These are phyloP conservation scores for Carlito syrichta DNA, from an alignment of 2,113 vertebrate species.

Conservation along the genomic window DNA sequence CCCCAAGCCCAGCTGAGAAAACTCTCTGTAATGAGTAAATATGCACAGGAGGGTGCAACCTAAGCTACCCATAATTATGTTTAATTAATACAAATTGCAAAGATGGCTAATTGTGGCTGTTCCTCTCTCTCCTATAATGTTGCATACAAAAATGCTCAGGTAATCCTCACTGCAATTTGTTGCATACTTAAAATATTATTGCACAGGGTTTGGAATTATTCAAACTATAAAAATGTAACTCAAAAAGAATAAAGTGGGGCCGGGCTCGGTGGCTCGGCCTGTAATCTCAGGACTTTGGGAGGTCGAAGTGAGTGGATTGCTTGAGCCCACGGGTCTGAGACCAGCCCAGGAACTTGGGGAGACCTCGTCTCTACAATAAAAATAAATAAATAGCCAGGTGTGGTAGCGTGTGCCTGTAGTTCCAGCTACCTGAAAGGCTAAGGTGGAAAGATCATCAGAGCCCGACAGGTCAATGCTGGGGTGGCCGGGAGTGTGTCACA, in stretches of 20 bases:
- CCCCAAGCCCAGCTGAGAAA: background rate
- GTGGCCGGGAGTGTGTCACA: too few relatives aligned
- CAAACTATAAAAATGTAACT: background rate
- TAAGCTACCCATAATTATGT: background rate
- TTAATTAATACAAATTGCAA: slow-evolving; percentile 48
- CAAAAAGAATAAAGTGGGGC: background rate
- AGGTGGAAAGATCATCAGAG: too few relatives aligned
- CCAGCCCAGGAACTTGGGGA: too few relatives aligned
- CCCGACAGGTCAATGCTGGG: too few relatives aligned
- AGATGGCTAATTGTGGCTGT: background rate
- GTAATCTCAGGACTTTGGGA: too few relatives aligned
- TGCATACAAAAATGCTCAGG: background rate
- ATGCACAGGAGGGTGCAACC: background rate
- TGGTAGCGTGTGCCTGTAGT: too few relatives aligned
- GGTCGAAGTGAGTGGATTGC: too few relatives aligned
- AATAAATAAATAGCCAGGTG: too few relatives aligned
- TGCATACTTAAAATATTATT: slow-evolving; percentile 1
- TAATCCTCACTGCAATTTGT: background rate
- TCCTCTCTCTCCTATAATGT: background rate
- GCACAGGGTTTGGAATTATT: background rate
- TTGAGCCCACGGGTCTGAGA: too few relatives aligned
- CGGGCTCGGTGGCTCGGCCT: too few relatives aligned
- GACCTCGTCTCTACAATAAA: too few relatives aligned
- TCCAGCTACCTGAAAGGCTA: too few relatives aligned
- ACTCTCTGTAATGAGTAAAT: background rate